Evolutionary conservation across 2,797 vertebrate genomes (phyloP), one percentile per base, ranked within the genome.

Genomic region (Anguilla megastoma): DNA sequence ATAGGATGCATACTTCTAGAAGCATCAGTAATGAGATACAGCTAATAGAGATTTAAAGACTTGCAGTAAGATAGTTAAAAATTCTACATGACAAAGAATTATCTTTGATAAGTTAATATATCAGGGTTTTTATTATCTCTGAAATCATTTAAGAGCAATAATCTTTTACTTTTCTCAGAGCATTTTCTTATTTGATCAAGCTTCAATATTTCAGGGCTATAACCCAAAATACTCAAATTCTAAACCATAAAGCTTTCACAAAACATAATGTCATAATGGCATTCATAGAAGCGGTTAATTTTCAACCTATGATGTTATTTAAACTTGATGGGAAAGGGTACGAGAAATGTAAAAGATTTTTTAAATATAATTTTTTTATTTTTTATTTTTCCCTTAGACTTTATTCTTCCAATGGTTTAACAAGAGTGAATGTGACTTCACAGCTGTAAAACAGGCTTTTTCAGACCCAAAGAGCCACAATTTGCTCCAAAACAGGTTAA

Each of bases 231-330:
- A 80, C 60, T 86, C 36, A 30, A 71, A 8, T 71, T 69, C 60
- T 69, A 50, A 86, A 71, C 85, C 45, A 33, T 4, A 58, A 30
- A 33, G 27, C 86, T 80, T 41, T 36, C 71, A 80, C 56, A 58
- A 58, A 58, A 58, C 12, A 58, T 1, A 58, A 58, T 58, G 14
- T 58, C 16, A 58, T 58, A 14, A 54, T 54, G 12, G 0, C 52
- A 54, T 54, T 10, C 16, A 10, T 58, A 2, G 12, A 58, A 56
- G 14, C 10, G 16, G 56, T 18, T 58, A 18, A 14, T 18, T 58
- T 14, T 58, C 56, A 58, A 16, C 2, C 0, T 16, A 58, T 58
- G 56, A 14, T 0, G 16, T 58, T 58, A 18, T 18, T 58, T 16
- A 58, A 58, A 16, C 14, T 58, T 58, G 14, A 3, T 58, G 14